Base-by-base conservation (phyloP, 2,888 invertebrate species). In the Acleris emargana region DNA sequence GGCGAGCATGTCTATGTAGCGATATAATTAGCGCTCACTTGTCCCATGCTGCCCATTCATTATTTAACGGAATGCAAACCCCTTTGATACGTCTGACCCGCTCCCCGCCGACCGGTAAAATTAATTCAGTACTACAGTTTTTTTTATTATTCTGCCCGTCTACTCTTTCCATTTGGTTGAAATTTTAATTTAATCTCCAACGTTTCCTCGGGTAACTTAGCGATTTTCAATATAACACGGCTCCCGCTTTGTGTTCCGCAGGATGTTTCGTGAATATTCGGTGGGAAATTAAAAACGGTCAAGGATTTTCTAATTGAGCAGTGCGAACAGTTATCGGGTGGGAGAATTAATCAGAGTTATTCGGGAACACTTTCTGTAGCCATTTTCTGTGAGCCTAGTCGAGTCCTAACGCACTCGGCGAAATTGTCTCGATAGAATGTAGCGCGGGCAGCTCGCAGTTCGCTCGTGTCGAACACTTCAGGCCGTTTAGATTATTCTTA, bases 401-500 rank as follows among this genome's bases (percentile, higher is more conserved):
- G 47, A 22, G 42, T 57, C 49, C 32, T 17, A 3, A 22, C 18
- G 16, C 55, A 51, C 55, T 66, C 57, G 38, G 32, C 38, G 52
- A 57, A 51, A 66, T 66, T 61, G 66, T 45, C 9, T 42, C 50
- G 51, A 57, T 52, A 50, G 59, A 58, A 45, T 18, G 17, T 50
- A 71, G 67, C 63, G 63, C 70, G 62, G 69, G 72, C 71, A 71
- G 71, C 71, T 63, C 57, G 68, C 71, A 67, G 32, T 77, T 74
- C 78, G 75, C 76, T 73, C 73, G 72, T 77, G 79, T 79, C 75
- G 80, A 79, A 83, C 83, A 82, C 83, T 85, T 81, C 83, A 69
- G 71, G 74, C 72, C 77, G 77, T 81, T 83, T 77, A 79, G 80
- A 84, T 86, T 82, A 85, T 83, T 80, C 83, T 81, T 82, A 83